phyloP scores from a whole-genome alignment of 2,113 vertebrate species.

The Bos indicus region DNA sequence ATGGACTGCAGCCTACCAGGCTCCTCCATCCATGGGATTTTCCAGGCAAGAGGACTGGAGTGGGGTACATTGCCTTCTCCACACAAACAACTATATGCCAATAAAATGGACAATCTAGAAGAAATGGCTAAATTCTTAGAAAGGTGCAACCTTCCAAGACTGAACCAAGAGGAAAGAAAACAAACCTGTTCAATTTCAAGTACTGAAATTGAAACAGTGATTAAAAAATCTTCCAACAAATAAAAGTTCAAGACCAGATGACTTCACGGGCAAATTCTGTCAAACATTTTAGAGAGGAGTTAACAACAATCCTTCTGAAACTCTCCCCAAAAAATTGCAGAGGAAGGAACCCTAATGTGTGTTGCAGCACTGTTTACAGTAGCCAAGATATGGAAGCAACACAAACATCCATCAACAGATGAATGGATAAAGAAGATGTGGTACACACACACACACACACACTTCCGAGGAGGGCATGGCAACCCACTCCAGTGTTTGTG shows the following conservation, averaged over 20 bases:
- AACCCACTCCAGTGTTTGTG: neutral
- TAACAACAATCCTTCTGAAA: neutral
- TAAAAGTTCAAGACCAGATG: neutral
- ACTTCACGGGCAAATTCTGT: neutral
- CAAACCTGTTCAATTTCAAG: neutral
- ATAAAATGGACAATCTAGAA: neutral
- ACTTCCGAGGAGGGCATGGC: neutral
- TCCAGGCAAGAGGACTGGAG: too few species aligned
- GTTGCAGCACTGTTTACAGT: neutral
- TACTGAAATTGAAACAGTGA: neutral
- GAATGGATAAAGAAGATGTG: neutral
- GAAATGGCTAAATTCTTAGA: neutral
- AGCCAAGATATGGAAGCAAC: neutral
- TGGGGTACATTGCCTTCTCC: too few species aligned
- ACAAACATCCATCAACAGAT: neutral
- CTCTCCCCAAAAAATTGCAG: neutral
- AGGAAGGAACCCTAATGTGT: neutral
- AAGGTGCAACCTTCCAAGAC: neutral
- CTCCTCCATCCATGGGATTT: too few species aligned
- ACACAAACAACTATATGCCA: neutral
- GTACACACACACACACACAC: rapidly evolving
- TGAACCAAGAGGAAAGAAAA: neutral
- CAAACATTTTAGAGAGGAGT: neutral
- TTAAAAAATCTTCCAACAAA: neutral
- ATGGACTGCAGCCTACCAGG: too few species aligned